A percentile compares a stretch with the other conserved stretches of the same genome.
These are phyloP conservation scores for Lethenteron reissneri DNA, from an alignment of 2,113 vertebrate genomes.

Conservation along the genomic window DNA sequence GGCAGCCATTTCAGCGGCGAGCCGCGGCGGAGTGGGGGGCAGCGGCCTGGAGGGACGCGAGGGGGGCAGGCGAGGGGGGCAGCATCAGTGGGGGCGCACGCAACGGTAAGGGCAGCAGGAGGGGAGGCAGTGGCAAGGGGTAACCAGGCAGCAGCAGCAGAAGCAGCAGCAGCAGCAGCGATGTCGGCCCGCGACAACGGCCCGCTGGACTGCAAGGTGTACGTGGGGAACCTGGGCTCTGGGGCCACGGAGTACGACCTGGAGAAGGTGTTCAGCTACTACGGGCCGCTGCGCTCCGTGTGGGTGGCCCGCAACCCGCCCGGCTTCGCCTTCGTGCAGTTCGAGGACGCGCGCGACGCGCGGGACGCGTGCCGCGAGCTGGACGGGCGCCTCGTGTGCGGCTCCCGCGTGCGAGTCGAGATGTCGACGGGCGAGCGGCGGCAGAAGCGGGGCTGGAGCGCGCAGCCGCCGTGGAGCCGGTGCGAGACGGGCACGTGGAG, in stretches of 20 bases:
- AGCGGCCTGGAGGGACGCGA: not conserved
- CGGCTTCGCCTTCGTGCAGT: constrained; percentile 55
- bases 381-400: constrained; percentile 33
- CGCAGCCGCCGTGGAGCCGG: constrained; percentile 5
- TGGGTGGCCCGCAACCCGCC: constrained; percentile 69
- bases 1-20: constrained; percentile 9
- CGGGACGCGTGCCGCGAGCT: constrained; percentile 41
- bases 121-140: constrained; percentile 10
- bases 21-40: constrained; percentile 11
- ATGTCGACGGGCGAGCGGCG: constrained; percentile 54
- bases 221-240: constrained; percentile 56
- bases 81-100: not conserved
- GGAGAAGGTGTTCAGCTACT: constrained; percentile 56
- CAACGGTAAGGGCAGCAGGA: constrained; percentile 17
- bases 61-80: no score
- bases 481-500: not conserved
- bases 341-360: constrained; percentile 44
- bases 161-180: constrained; percentile 9
- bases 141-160: constrained; percentile 10
- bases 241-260: constrained; percentile 56
- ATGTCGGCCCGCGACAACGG: constrained; percentile 14
- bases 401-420: constrained; percentile 44
- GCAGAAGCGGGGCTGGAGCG: constrained; percentile 8
- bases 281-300: constrained; percentile 50
- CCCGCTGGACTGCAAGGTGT: constrained; percentile 37